Evolutionary conservation across 1,140 invertebrate species (phyloP).

Genomic region (Zaprionus nigranus): DNA sequence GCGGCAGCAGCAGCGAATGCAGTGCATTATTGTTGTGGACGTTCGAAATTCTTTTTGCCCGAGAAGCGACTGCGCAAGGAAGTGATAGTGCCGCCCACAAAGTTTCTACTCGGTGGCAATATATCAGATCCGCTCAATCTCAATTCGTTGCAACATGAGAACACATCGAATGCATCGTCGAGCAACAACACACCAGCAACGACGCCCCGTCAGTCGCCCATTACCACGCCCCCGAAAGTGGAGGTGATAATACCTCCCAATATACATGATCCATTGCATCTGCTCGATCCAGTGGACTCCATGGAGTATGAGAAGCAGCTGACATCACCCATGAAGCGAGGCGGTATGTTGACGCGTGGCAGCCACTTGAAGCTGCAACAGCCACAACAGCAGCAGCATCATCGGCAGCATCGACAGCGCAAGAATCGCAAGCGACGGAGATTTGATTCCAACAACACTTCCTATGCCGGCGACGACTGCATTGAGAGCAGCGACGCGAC

Average conservation of each 20-base stretch:
- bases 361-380: conserved; percentile 53
- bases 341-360: conserved; percentile 51
- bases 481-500: conserved; percentile 32
- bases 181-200: conserved; percentile 95
- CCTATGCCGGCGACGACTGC: conserved; percentile 58
- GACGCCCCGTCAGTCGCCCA: conserved; percentile 94
- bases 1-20: conserved; percentile 60
- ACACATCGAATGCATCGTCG: conserved; percentile 91
- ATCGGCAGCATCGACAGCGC: conserved; percentile 77
- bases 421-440: conserved; percentile 81
- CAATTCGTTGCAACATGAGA: conserved; percentile 95
- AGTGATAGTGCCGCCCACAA: conserved; percentile 92
- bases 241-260: conserved; percentile 97
- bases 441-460: conserved; percentile 67
- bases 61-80: conserved; percentile 90
- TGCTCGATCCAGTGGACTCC: conserved; percentile 92
- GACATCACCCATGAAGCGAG: conserved; percentile 78
- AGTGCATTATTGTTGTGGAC: conserved; percentile 74
- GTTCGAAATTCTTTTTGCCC: conserved; percentile 87
- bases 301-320: conserved; percentile 92
- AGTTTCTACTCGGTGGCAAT: conserved; percentile 97
- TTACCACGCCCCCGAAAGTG: conserved; percentile 91
- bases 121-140: conserved; percentile 97
- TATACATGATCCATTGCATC: conserved; percentile 95
- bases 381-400: conserved; percentile 48